Percentiles rank a stretch among this genome's conserved stretches.
phyloP scores from a whole-genome alignment of 2,113 vertebrate species.

The Paradoxurus hermaphroditus region DNA sequence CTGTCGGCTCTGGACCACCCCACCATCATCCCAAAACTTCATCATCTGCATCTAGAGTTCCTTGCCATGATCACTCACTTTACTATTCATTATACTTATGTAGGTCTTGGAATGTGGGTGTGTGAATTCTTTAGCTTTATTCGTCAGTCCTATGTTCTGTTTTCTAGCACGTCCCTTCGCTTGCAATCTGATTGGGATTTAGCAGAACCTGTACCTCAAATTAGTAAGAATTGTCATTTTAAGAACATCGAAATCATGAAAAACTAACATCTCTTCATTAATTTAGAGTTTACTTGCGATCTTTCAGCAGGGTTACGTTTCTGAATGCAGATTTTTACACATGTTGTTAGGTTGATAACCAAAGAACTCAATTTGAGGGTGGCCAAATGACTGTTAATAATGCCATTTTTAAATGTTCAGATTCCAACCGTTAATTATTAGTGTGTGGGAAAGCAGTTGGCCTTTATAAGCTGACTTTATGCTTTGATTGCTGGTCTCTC shows the following conservation, averaged over 20 bases:
- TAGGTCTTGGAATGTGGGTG: not conserved
- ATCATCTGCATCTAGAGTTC: not conserved
- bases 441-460: not conserved
- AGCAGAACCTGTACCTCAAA: not conserved
- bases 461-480: not conserved
- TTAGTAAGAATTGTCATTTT: not conserved
- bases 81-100: not conserved
- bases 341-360: not conserved
- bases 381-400: not conserved
- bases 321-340: not conserved
- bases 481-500: not conserved
- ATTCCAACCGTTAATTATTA: not conserved
- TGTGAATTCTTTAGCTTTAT: not conserved
- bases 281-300: not conserved
- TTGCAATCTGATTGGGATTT: not conserved
- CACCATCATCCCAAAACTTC: too few species aligned
- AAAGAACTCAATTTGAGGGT: not conserved
- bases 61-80: not conserved
- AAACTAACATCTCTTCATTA: not conserved
- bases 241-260: not conserved
- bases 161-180: not conserved
- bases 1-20: too few species aligned
- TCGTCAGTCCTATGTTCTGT: not conserved
- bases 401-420: not conserved
- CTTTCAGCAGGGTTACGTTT: not conserved